phyloP scores from a whole-genome alignment of 2,113 vertebrate species.

The Pachypanchax playfairii region DNA sequence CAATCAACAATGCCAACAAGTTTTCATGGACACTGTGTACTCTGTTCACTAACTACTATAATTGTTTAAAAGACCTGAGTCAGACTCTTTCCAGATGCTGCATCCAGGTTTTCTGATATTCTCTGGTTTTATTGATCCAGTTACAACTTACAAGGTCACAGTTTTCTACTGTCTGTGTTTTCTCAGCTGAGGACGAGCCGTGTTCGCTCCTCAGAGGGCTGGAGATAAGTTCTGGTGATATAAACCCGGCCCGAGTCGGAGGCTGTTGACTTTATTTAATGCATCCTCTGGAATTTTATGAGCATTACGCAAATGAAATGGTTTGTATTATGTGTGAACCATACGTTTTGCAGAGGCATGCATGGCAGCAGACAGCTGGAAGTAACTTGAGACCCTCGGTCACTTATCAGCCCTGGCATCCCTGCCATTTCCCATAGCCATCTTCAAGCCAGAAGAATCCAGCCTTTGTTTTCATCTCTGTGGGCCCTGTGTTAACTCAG shows the following conservation, averaged over 20 bases:
- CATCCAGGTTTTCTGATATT: constrained; percentile 42
- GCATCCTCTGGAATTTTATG: constrained; percentile 69
- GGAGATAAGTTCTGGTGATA: constrained; percentile 71
- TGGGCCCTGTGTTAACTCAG: constrained; percentile 80
- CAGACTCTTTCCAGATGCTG: constrained; percentile 62
- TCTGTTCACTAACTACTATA: constrained; percentile 33
- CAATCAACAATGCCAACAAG: constrained; percentile 51
- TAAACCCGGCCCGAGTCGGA: constrained; percentile 63
- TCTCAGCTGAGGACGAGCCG: constrained; percentile 75
- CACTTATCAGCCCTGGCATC: constrained; percentile 79
- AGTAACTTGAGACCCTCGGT: constrained; percentile 78
- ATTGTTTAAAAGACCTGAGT: constrained; percentile 49
- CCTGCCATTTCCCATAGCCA: constrained; percentile 81
- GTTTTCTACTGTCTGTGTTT: constrained; percentile 70
- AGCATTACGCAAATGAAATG: constrained; percentile 75
- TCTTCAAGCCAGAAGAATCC: constrained; percentile 77
- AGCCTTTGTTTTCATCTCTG: constrained; percentile 79
- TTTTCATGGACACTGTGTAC: constrained; percentile 47
- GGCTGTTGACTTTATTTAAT: constrained; percentile 77
- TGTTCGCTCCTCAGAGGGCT: constrained; percentile 49
- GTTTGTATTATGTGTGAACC: constrained; percentile 74
- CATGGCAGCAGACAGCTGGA: constrained; percentile 80
- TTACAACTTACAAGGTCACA: constrained; percentile 58
- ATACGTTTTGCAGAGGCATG: constrained; percentile 67
- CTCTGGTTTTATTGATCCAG: constrained; percentile 72